These are phyloP conservation scores for Hetaerina americana DNA, from an alignment of 1,140 invertebrate genomes.

Conservation along the genomic window DNA sequence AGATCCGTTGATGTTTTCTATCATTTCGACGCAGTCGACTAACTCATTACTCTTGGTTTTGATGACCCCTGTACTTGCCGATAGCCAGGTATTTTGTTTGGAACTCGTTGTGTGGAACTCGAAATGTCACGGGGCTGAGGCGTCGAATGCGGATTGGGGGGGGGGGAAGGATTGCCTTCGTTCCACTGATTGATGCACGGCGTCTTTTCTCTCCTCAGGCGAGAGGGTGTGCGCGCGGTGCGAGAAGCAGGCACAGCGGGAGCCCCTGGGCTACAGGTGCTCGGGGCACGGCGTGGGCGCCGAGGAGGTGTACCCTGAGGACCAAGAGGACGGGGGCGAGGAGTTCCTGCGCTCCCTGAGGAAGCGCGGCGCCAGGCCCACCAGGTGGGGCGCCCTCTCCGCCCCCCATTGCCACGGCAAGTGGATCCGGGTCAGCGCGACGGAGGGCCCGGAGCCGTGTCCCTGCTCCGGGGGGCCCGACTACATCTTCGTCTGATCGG, in stretches of 20 bases:
- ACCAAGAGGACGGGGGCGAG: not conserved
- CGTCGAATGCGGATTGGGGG: too few relatives aligned
- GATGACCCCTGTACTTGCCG: too few relatives aligned
- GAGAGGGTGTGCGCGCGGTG: slow-evolving; percentile 59
- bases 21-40: too few relatives aligned
- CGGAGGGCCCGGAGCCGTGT: not conserved
- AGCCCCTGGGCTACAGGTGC: slow-evolving; percentile 57
- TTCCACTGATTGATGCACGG: too few relatives aligned
- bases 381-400: slow-evolving; percentile 61
- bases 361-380: slow-evolving; percentile 32
- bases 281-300: slow-evolving; percentile 54
- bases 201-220: slow-evolving; percentile 34
- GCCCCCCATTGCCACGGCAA: slow-evolving; percentile 69
- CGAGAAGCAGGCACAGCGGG: slow-evolving; percentile 53
- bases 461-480: not conserved
- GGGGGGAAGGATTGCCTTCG: too few relatives aligned
- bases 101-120: too few relatives aligned
- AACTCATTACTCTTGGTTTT: too few relatives aligned
- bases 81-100: too few relatives aligned
- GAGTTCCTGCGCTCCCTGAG: not conserved
- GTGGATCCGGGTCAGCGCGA: slow-evolving; percentile 47
- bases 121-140: too few relatives aligned
- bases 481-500: not conserved
- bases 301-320: slow-evolving; percentile 27
- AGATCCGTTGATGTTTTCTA: too few relatives aligned